Conservation (phyloP, 2,888 invertebrate species). For the Drosophila leonis region DNA sequence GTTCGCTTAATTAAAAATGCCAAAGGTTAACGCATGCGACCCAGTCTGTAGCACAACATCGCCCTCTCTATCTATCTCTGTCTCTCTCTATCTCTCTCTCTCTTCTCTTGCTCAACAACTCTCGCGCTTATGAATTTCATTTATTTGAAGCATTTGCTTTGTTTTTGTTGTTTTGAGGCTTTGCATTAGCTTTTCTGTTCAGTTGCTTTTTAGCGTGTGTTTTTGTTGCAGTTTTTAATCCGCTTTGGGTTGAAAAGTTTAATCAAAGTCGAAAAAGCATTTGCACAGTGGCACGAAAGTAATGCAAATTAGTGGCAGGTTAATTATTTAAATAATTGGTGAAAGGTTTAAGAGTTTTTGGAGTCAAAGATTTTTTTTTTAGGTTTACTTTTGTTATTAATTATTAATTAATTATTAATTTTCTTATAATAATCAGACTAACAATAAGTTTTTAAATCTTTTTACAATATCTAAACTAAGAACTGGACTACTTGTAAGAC, state of each 20-base stretch:
- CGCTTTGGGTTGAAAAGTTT: slow-evolving; percentile 71
- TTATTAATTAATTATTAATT: no score
- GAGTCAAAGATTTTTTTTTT: background rate
- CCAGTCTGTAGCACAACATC: background rate
- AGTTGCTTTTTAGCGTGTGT: slow-evolving; percentile 1
- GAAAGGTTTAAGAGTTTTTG: background rate
- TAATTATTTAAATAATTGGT: background rate
- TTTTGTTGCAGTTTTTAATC: slow-evolving; percentile 72
- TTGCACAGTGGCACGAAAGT: slow-evolving; percentile 34
- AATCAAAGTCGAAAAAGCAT: slow-evolving; percentile 54
- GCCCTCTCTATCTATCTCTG: background rate
- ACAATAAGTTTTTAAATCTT: no score
- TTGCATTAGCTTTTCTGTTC: slow-evolving; percentile 28
- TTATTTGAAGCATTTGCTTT: slow-evolving; percentile 60
- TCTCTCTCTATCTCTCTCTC: background rate
- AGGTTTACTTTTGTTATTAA: no score
- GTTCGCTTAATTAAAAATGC: slow-evolving; percentile 80
- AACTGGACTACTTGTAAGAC: no score
- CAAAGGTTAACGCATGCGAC: slow-evolving; percentile 75
- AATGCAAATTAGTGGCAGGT: background rate
- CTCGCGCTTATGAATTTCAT: slow-evolving; percentile 71
- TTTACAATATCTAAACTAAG: no score
- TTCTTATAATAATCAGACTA: no score
- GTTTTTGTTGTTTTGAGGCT: slow-evolving; percentile 18
- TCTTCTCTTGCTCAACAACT: background rate